Evolutionary conservation across 2,888 invertebrate genomes (phyloP).

Genomic region (Acleris laterana): DNA sequence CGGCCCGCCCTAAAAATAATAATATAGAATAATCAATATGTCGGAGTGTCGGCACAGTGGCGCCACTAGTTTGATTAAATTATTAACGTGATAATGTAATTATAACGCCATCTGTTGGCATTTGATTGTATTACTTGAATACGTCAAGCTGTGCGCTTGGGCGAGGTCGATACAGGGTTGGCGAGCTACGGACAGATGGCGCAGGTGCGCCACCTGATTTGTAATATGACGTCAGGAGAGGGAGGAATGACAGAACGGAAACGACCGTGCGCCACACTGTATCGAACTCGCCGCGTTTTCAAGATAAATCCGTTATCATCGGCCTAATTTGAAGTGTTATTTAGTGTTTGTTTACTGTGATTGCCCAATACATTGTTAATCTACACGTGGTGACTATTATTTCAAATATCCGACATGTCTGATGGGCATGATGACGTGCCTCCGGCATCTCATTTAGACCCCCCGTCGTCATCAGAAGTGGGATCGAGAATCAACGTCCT

Average conservation of each 20-base stretch:
- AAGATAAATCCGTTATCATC: background rate
- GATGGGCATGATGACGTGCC: background rate
- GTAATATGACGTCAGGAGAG: too few species aligned
- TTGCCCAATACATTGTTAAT: background rate
- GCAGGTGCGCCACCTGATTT: too few species aligned
- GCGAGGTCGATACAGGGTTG: constrained; percentile 1
- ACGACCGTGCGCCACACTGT: too few species aligned
- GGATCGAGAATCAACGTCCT: too few species aligned
- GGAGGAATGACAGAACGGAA: too few species aligned
- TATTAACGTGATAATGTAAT: too few species aligned
- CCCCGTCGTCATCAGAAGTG: background rate
- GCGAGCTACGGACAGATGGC: background rate
- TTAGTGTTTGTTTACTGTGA: background rate
- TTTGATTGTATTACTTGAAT: background rate
- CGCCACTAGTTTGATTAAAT: too few species aligned
- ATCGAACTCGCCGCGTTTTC: background rate
- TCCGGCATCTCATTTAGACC: background rate
- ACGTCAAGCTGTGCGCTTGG: background rate
- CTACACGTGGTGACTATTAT: background rate
- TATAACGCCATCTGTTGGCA: background rate
- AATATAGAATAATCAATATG: too few species aligned
- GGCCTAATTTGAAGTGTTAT: background rate
- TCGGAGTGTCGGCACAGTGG: too few species aligned
- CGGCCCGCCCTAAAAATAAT: too few species aligned
- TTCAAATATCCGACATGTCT: background rate